Base-by-base conservation (phyloP, 2,113 vertebrate genomes). In the Bombycilla garrulus region DNA sequence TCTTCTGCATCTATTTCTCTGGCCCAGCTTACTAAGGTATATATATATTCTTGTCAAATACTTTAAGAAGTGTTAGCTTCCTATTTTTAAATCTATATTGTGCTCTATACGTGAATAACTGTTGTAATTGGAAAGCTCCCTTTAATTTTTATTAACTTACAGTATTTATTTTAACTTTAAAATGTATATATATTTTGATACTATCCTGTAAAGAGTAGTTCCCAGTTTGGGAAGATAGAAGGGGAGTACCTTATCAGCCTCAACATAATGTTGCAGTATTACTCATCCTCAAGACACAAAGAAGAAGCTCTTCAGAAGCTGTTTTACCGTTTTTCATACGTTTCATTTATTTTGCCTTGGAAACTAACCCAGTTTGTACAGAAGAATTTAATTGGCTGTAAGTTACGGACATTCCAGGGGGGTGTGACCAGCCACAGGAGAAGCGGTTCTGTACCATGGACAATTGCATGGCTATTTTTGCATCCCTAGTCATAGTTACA, bases 21-120 rank as follows among this genome's bases (percentile, higher is more conserved):
- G 97, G 98, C 98, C 96, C 98, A 99, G 98, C 99, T 99, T 97
- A 98, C 98, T 91, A 99, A 99, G 99, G 99, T 99, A 99, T 91
- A 90, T 97, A 96, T 97, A 98, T 94, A 96, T 98, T 97, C 95
- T 97, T 95, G 97, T 96, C 95, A 93, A 96, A 97, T 98, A 95
- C 94, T 97, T 92, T 5, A 44, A 92, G 93, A 87, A 96, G 86
- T 94, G 86, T 97, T 97, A 96, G 73, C 92, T 98, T 98, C 97
- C 21, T 95, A 88, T 96, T 98, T 96, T 97, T 94, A 95, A 86
- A 92, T 95, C 92, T 85, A 90, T 95, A 61, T 83, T 95, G 96
- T 96, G 67, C 29, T 92, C 62, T 86, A 58, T 93, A 85, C 72
- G 69, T 69, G 84, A 33, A 70, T 97, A 89, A 93, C 69, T 94